Base-by-base conservation (phyloP, 2,113 vertebrate species). In the Corythornis madagascariensis region DNA sequence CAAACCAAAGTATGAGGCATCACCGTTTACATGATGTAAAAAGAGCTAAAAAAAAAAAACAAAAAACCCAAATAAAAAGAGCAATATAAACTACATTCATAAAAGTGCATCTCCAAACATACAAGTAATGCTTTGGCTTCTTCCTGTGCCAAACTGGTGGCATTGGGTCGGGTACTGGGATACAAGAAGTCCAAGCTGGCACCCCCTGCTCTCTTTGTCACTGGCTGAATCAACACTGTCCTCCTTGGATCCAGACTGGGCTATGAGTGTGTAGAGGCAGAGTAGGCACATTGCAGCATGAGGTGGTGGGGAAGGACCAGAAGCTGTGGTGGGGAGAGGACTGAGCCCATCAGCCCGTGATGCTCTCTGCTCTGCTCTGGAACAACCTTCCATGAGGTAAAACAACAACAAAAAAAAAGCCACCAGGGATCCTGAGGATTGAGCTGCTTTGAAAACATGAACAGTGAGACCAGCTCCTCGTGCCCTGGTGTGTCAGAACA, bases 101-200 rank as follows among this genome's bases (percentile, higher is more conserved):
- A 98, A 99, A 99, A 99, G 98, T 99, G 98, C 98, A 98, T 98
- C 97, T 96, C 97, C 97, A 98, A 94, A 98, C 98, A 97, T 64
- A 98, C 96, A 98, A 94, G 96, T 89, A 96, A 97, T 94, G 93
- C 97, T 98, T 98, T 98, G 97, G 98, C 97, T 98, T 97, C 94
- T 97, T 97, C 95, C 95, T 95, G 96, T 95, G 97, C 97, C 95
- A 45, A 25, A 71, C 61, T 59, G 91, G 93, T 64, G 83, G 95
- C 92, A 74, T 79, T 88, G 89, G 93, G 90, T 90, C 92, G 29
- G 88, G 79, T 53, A 84, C 79, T 50, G 60, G 59, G 31, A 59
- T 64, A 24, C 20, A 28, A 65, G 59, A 72, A 66, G 78, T 52
- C 93, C 77, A 43, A 70, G 90, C 89, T 80, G 94, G 93, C 92